Evolutionary conservation across 2,797 vertebrate species (phyloP).

Genomic region (Cryptoblepharus egeriae): DNA sequence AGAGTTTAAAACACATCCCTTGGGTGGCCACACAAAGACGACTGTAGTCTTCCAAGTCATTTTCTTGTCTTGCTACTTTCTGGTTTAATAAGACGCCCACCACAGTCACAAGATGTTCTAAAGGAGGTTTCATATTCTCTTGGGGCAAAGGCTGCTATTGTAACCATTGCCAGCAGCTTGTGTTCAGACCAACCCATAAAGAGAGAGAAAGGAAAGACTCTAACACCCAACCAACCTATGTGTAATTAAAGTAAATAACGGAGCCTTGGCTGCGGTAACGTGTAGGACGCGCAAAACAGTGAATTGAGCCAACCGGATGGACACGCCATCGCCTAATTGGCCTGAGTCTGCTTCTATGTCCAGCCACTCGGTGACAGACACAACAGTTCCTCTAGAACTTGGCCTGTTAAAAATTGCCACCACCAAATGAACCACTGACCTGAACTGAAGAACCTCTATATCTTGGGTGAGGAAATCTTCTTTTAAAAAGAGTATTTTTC

Average conservation of each 20-base stretch:
- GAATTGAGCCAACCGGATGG: conserved; percentile 5
- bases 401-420: conserved; percentile 7
- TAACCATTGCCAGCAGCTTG: neutral
- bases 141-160: neutral
- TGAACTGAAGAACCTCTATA: conserved; percentile 16
- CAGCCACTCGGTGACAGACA: conserved; percentile 13
- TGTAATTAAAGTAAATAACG: conserved; percentile 31
- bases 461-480: neutral
- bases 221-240: conserved; percentile 21
- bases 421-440: conserved; percentile 31
- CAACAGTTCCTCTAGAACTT: neutral
- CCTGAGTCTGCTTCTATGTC: neutral
- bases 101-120: conserved; percentile 17
- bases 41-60: conserved; percentile 23
- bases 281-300: neutral
- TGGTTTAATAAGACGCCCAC: conserved; percentile 10
- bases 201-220: neutral
- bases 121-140: conserved; percentile 26
- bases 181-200: conserved; percentile 11
- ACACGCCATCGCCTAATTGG: neutral
- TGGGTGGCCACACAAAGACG: conserved; percentile 18
- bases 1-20: conserved; percentile 16
- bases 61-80: conserved; percentile 7
- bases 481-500: neutral
- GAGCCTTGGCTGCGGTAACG: conserved; percentile 6